Conservation (phyloP, 2,113 vertebrate genomes). For the Rhagologus leucostigma region DNA sequence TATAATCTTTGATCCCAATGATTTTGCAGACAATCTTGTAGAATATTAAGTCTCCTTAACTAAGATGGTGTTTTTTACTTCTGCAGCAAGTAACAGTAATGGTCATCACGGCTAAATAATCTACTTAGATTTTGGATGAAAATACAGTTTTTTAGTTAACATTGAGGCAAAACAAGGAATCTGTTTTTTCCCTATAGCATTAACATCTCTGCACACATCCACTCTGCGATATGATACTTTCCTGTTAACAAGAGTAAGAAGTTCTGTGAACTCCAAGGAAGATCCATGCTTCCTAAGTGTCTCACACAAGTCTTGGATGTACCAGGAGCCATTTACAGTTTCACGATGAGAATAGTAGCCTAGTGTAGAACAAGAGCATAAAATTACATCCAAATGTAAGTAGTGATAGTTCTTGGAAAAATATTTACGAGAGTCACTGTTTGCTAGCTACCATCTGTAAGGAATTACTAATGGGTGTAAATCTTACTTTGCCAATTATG, state of each 20-base stretch:
- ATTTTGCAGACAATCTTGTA: not conserved
- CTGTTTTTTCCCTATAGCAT: conserved; percentile 90
- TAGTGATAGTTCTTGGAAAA: not conserved
- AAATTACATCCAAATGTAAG: not conserved
- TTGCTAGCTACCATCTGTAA: not conserved
- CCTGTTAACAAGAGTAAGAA: conserved; percentile 92
- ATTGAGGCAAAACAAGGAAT: conserved; percentile 96
- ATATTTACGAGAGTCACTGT: not conserved
- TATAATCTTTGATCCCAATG: not conserved
- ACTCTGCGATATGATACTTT: conserved; percentile 87
- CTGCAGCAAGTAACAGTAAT: not conserved
- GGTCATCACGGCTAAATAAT: not conserved
- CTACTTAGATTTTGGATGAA: conserved; percentile 75
- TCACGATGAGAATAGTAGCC: conserved; percentile 96
- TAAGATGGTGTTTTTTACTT: not conserved
- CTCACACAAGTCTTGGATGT: conserved; percentile 84
- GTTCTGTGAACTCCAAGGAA: conserved; percentile 87
- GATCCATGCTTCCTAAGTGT: conserved; percentile 68
- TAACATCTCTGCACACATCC: conserved; percentile 45
- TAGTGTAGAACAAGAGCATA: conserved; percentile 13
- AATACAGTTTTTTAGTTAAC: conserved; percentile 93
- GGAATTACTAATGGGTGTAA: not conserved
- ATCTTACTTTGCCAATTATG: not conserved
- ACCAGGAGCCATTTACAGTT: conserved; percentile 89
- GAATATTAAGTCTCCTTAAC: not conserved